Evolutionary conservation across 2,888 invertebrate species (phyloP).

Genomic region (Oasisia sp.): DNA sequence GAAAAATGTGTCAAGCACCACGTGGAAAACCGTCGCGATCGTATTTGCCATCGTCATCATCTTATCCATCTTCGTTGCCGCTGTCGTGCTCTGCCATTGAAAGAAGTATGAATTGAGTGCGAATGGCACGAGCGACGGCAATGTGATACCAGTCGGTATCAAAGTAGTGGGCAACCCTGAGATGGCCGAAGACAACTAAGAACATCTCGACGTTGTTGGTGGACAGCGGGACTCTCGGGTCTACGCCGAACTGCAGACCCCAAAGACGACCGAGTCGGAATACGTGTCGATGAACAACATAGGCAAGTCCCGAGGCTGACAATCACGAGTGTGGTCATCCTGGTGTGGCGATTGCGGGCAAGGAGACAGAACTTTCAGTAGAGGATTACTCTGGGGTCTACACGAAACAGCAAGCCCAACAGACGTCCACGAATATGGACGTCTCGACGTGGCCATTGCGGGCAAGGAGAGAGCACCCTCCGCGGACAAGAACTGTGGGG

Average conservation of each 20-base stretch:
- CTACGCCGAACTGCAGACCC: neutral
- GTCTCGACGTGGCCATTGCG: neutral
- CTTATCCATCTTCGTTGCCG: neutral
- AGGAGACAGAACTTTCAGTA: neutral
- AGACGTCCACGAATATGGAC: neutral
- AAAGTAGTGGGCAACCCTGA: neutral
- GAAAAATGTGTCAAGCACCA: neutral
- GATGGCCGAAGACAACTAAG: neutral
- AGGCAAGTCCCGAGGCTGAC: neutral
- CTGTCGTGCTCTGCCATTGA: neutral
- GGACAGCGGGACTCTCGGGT: neutral
- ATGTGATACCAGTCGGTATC: neutral
- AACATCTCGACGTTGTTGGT: neutral
- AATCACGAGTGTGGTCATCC: neutral
- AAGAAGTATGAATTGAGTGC: neutral
- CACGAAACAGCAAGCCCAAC: neutral
- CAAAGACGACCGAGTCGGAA: neutral
- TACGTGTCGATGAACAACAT: neutral
- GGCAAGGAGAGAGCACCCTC: neutral
- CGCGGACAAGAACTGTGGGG: neutral
- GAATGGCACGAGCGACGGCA: neutral
- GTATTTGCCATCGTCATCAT: neutral
- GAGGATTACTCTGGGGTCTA: neutral
- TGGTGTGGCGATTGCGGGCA: neutral
- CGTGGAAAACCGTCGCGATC: neutral